Evolutionary conservation across 2,113 vertebrate species (phyloP).

Genomic region (Climacteris rufus): DNA sequence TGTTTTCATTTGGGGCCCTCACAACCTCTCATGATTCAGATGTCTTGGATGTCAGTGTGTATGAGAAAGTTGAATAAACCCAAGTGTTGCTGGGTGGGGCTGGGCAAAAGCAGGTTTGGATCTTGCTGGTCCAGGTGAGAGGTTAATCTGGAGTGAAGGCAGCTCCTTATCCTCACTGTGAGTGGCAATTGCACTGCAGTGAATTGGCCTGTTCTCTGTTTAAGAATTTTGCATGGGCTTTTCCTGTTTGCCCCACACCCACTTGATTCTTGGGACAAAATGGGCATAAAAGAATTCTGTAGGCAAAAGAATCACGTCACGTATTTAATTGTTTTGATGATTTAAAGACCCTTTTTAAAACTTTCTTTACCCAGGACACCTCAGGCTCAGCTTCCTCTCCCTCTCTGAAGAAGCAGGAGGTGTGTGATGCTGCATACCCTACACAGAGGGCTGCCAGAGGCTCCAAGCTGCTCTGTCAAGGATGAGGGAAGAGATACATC

Average conservation of each 20-base stretch:
- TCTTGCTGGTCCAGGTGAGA: neutral
- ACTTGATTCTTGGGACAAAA: neutral
- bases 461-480: neutral
- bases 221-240: neutral
- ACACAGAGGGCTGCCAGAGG: neutral
- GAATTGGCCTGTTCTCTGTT: neutral
- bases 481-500: neutral
- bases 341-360: accelerated
- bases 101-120: neutral
- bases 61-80: neutral
- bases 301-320: neutral
- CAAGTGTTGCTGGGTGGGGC: neutral
- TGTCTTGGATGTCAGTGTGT: neutral
- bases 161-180: neutral
- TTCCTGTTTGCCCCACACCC: neutral
- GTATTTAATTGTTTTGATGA: neutral
- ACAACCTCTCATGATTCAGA: neutral
- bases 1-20: neutral
- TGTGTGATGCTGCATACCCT: neutral
- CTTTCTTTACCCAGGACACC: neutral
- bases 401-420: neutral
- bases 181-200: neutral
- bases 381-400: accelerated
- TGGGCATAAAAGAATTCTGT: neutral
- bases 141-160: neutral